These are phyloP conservation scores for Eptatretus atami DNA, from an alignment of 2,797 vertebrate genomes.

Conservation along the genomic window DNA sequence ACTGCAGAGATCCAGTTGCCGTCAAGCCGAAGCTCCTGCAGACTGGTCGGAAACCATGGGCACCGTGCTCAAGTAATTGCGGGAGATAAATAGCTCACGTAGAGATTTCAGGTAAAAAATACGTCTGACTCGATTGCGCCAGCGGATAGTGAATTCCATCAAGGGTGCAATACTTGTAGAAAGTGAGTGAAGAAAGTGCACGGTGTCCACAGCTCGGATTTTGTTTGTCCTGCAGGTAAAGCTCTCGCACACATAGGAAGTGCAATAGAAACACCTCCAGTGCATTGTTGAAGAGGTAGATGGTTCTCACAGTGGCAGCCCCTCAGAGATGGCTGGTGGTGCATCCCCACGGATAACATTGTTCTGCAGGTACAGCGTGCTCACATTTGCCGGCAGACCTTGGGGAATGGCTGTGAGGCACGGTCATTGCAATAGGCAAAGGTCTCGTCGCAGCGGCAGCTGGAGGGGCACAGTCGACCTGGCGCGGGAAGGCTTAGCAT, in stretches of 20 bases:
- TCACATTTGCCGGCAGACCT: constrained; percentile 55
- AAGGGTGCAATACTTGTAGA: constrained; percentile 50
- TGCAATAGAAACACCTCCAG: constrained; percentile 76
- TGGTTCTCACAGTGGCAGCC: constrained; percentile 57
- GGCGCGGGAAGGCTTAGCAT: neutral
- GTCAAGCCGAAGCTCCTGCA: constrained; percentile 52
- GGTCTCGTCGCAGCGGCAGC: constrained; percentile 63
- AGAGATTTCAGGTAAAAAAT: constrained; percentile 50
- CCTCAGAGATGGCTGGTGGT: constrained; percentile 54
- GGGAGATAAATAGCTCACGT: constrained; percentile 58
- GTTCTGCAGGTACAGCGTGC: constrained; percentile 82
- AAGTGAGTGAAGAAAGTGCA: constrained; percentile 45
- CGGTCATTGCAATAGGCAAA: constrained; percentile 90
- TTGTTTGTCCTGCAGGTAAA: constrained; percentile 90
- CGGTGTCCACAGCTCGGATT: constrained; percentile 56
- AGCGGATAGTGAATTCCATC: constrained; percentile 73
- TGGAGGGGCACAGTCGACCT: constrained; percentile 32
- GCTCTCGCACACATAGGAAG: constrained; percentile 47
- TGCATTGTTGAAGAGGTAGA: constrained; percentile 73
- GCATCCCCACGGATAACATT: constrained; percentile 89
- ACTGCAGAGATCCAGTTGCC: constrained; percentile 64
- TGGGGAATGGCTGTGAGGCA: constrained; percentile 79
- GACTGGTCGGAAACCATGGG: constrained; percentile 51
- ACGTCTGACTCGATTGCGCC: constrained; percentile 70
- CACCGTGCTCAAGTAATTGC: constrained; percentile 71